These are phyloP conservation scores for Zaprionus tsacasi DNA, from an alignment of 1,140 invertebrate species.

Conservation along the genomic window DNA sequence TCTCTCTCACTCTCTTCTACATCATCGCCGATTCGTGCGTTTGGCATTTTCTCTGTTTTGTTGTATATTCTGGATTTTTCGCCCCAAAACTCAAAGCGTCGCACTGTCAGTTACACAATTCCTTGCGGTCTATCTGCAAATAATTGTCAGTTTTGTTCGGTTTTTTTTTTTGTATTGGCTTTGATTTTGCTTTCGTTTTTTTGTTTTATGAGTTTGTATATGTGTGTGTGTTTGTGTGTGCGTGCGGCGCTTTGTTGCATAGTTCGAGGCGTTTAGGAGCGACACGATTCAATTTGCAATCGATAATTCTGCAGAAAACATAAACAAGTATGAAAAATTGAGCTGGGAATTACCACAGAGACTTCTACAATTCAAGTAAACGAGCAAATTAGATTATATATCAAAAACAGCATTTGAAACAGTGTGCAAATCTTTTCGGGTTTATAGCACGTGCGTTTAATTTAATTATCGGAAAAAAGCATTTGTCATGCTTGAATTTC, in stretches of 20 bases:
- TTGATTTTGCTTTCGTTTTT: slow-evolving; percentile 4
- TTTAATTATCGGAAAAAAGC: not conserved
- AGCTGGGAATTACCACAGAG: not conserved
- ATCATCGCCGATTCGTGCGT: not conserved
- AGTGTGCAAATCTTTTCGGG: not conserved
- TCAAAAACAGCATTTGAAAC: not conserved
- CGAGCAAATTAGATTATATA: not conserved
- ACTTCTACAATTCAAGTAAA: not conserved
- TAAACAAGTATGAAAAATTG: not conserved
- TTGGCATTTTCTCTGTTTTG: slow-evolving; percentile 32
- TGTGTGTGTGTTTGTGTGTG: not conserved
- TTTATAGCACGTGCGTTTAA: not conserved
- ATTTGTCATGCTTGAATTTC: slow-evolving; percentile 4
- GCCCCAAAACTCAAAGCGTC: slow-evolving; percentile 9
- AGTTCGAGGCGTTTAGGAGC: slow-evolving; percentile 7
- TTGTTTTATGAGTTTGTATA: not conserved
- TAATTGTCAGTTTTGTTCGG: slow-evolving; percentile 43
- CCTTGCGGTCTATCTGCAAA: slow-evolving; percentile 57
- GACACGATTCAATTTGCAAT: not conserved
- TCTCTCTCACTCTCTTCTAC: not conserved
- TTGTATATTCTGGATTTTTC: slow-evolving; percentile 6
- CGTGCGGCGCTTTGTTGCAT: slow-evolving; percentile 6
- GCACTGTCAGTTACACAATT: slow-evolving; percentile 55
- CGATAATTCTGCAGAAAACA: not conserved
- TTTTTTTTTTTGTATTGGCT: slow-evolving; percentile 37